Percentiles rank a stretch among this genome's conserved stretches.
These are phyloP conservation scores for Zaprionus lineosus DNA, from an alignment of 2,888 invertebrate genomes.

Conservation along the genomic window DNA sequence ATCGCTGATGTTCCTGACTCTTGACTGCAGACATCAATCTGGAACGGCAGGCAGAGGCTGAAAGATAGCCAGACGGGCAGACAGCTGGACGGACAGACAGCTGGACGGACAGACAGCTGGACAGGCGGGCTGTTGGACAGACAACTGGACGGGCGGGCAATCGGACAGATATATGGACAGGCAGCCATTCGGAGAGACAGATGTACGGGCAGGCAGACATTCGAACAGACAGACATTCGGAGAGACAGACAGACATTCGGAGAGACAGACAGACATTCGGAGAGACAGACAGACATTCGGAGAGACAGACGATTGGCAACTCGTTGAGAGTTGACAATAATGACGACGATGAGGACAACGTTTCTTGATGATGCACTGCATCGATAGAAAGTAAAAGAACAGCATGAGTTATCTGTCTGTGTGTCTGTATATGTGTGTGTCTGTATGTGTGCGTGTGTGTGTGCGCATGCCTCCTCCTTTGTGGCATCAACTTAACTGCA, in stretches of 20 bases:
- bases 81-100: conserved; percentile 32
- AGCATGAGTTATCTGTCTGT: conserved; percentile 20
- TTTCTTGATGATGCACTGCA: conserved; percentile 35
- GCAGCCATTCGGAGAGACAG: conserved; percentile 39
- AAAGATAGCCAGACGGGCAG: conserved; percentile 44
- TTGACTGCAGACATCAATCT: conserved; percentile 66
- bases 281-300: conserved; percentile 31
- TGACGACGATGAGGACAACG: conserved; percentile 59
- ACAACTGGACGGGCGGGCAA: conserved; percentile 36
- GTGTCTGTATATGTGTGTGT: background rate
- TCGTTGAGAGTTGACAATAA: conserved; percentile 70
- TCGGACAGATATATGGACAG: conserved; percentile 42
- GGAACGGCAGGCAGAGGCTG: conserved; percentile 56
- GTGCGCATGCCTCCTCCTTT: background rate
- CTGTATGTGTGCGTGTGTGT: background rate
- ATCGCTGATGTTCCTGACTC: conserved; percentile 13
- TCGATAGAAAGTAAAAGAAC: conserved; percentile 69
- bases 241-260: conserved; percentile 45
- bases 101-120: conserved; percentile 31
- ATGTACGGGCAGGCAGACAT: conserved; percentile 29
- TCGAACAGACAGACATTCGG: conserved; percentile 26
- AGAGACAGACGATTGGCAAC: conserved; percentile 59
- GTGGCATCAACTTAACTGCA: conserved; percentile 57
- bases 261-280: conserved; percentile 29
- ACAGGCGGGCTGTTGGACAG: conserved; percentile 26